Conservation (phyloP, 2,797 vertebrate genomes). For the Otus scops region DNA sequence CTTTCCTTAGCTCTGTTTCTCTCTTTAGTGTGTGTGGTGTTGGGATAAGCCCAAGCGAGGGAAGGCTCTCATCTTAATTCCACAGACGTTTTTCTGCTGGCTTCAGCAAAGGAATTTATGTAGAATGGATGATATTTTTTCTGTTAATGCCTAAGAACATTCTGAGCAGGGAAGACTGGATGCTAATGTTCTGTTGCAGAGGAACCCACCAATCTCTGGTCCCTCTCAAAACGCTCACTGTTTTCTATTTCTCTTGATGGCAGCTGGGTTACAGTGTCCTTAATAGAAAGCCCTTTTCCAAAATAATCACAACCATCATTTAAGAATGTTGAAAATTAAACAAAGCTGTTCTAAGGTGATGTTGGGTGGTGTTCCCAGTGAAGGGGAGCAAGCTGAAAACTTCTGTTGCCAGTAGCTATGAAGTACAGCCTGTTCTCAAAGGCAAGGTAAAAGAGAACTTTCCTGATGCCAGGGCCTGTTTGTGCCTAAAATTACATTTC, state of each 20-base stretch:
- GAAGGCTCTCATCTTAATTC: constrained; percentile 60
- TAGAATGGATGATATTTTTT: constrained; percentile 36
- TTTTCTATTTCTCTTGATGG: not conserved
- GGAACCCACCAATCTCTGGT: not conserved
- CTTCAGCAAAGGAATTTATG: constrained; percentile 54
- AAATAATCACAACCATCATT: not conserved
- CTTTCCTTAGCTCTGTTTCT: constrained; percentile 51
- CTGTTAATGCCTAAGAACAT: constrained; percentile 37
- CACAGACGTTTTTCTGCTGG: constrained; percentile 28
- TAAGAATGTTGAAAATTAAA: not conserved
- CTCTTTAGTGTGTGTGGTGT: constrained; percentile 44
- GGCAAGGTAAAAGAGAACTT: not conserved
- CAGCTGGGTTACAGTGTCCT: not conserved
- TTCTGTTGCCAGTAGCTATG: not conserved
- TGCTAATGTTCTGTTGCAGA: not conserved
- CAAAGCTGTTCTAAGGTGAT: not conserved
- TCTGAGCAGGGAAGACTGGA: not conserved
- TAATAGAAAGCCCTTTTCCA: not conserved
- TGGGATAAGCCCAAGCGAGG: constrained; percentile 23
- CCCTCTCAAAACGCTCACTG: not conserved
- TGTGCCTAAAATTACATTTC: not conserved
- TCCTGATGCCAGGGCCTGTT: not conserved
- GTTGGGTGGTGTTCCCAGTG: not conserved
- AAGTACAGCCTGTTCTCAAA: not conserved
- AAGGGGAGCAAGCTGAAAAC: not conserved